Conservation (phyloP, 1,140 invertebrate genomes). For the Drosophila murphyi region DNA sequence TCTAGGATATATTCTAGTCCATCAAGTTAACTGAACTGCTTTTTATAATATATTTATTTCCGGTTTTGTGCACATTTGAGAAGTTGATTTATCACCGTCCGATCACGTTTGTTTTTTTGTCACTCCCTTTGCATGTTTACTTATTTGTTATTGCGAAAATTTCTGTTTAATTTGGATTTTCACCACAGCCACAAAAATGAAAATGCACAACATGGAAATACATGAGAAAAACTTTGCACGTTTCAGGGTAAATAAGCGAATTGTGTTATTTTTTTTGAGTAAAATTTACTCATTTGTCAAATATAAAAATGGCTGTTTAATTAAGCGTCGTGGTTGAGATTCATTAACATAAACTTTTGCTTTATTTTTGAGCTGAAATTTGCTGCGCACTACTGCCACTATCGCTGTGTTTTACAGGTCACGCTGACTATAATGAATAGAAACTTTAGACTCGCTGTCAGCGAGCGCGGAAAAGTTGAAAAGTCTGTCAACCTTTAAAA, state of each 20-base stretch:
- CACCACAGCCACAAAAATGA: conserved; percentile 7
- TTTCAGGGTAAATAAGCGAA: conserved; percentile 20
- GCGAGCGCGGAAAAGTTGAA: conserved; percentile 14
- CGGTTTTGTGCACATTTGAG: conserved; percentile 15
- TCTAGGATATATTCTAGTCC: neutral
- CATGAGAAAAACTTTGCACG: conserved; percentile 14
- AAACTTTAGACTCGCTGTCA: conserved; percentile 38
- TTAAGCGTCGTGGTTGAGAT: conserved; percentile 27
- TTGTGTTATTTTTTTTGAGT: neutral
- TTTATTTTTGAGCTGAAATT: conserved; percentile 18
- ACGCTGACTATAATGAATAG: conserved; percentile 45
- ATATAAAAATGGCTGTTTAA: conserved; percentile 33
- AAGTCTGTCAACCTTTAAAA: conserved; percentile 18
- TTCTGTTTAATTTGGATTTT: conserved; percentile 55
- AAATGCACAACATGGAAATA: neutral
- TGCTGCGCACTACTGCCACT: neutral
- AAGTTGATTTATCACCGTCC: conserved; percentile 20
- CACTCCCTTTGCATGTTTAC: conserved; percentile 45
- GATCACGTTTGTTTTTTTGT: conserved; percentile 37
- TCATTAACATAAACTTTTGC: conserved; percentile 38
- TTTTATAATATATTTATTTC: neutral
- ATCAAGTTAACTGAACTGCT: neutral
- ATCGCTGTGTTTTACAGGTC: neutral
- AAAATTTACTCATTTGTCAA: conserved; percentile 3
- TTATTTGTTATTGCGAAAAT: conserved; percentile 63